Evolutionary conservation across 2,888 invertebrate genomes (phyloP).

Genomic region (Mythimna impura): DNA sequence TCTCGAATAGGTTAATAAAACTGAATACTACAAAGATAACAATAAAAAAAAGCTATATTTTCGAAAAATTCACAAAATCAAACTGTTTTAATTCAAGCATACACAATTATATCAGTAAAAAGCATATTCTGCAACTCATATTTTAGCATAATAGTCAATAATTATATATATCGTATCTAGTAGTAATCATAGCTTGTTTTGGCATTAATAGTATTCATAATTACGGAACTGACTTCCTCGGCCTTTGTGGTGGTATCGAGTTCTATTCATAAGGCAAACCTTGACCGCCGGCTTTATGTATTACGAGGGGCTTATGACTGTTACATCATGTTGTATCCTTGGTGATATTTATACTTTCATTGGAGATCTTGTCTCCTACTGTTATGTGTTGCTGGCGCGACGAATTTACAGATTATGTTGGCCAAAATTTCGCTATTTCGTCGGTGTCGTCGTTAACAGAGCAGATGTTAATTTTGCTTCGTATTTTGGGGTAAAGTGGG

Average conservation of each 20-base stretch:
- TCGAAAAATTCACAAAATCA: background rate
- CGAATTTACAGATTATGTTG: background rate
- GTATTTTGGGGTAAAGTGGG: background rate
- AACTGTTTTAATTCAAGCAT: background rate
- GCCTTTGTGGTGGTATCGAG: slow-evolving; percentile 38
- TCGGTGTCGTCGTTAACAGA: no score
- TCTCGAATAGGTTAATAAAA: background rate
- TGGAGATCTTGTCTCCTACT: background rate
- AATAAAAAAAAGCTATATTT: background rate
- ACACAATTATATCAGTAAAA: background rate
- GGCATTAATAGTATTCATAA: slow-evolving; percentile 20
- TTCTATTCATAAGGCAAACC: slow-evolving; percentile 12
- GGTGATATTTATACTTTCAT: slow-evolving; percentile 11
- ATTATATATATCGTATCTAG: slow-evolving; percentile 6
- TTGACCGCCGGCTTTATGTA: slow-evolving; percentile 28
- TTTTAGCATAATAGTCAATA: background rate
- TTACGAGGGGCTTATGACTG: slow-evolving; percentile 7
- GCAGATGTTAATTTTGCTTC: background rate
- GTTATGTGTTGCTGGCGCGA: no score
- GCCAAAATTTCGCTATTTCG: background rate
- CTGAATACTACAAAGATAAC: no score
- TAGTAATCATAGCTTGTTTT: slow-evolving; percentile 18
- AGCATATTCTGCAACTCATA: background rate
- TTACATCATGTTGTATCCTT: slow-evolving; percentile 13
- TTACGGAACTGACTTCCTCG: slow-evolving; percentile 33